Evolutionary conservation across 2,113 vertebrate genomes (phyloP), one percentile per base, ranked within the genome.

Genomic region (Melospiza georgiana): DNA sequence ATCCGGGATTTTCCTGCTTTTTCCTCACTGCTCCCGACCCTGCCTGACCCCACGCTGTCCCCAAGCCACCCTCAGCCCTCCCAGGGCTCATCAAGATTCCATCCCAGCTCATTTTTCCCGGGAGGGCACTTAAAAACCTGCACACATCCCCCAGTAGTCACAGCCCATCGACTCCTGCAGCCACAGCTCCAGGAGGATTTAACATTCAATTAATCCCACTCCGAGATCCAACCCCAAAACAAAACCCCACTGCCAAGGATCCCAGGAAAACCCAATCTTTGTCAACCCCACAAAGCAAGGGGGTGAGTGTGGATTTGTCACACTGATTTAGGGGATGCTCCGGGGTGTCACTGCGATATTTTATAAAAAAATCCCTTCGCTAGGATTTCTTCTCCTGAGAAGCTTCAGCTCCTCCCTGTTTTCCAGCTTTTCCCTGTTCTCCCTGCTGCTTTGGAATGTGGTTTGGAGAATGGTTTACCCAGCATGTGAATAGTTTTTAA

Each of bases 251-350:
- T 44, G 46, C 69, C 85, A 9, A 27, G 66, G 69, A 15, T 69
- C 39, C 1, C 0, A 31, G 77, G 68, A 82, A 90, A 93, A 84
- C 2, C 74, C 54, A 11, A 37, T 3, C 11, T 52, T 43, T 4
- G 35, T 21, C 61, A 48, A 25, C 18, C 5, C 43, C n/a, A 35
- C 48, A 13, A 5, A 55, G 54, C 13, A 1, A 13, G 17, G 20
- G 15, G 8, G 13, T 57, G 54, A 3, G 30, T 7, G 15, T 0
- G 21, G 14, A 18, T 41, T 22, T 16, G 11, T 12, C 20, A 0
- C 13, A 0, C 59, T 7, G 57, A 55, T 69, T 80, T 59, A 6
- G 8, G 54, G 87, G 37, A 2, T 31, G 57, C 33, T 27, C 63
- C 2, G 0, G 61, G 65, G 48, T 25, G 51, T 28, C 27, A 11